A percentile compares a stretch with the other conserved stretches of the same genome.
Conservation (phyloP, 2,797 vertebrate species). For the Enoplosus armatus region DNA sequence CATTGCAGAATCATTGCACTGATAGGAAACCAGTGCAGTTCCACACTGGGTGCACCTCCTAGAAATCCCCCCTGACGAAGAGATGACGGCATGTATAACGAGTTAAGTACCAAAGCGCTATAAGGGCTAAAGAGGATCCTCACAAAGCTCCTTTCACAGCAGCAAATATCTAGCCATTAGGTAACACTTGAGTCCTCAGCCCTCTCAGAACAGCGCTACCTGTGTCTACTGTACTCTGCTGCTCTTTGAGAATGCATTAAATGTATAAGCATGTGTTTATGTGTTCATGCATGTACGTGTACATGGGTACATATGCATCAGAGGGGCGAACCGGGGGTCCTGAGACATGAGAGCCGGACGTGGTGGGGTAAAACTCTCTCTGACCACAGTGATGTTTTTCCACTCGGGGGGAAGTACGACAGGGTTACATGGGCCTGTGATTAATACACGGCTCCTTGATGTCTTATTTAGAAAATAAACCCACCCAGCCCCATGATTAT, state of each 20-base stretch:
- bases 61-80: conserved; percentile 38
- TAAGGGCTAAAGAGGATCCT: conserved; percentile 55
- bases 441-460: conserved; percentile 78
- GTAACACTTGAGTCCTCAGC: conserved; percentile 62
- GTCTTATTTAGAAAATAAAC: conserved; percentile 80
- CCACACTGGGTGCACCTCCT: background rate
- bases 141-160: conserved; percentile 78
- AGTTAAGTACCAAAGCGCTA: conserved; percentile 27
- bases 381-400: conserved; percentile 72
- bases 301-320: conserved; percentile 39
- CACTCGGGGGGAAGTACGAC: conserved; percentile 53
- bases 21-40: conserved; percentile 26
- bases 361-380: conserved; percentile 58
- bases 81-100: conserved; percentile 51
- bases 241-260: conserved; percentile 41
- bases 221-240: conserved; percentile 53
- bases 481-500: conserved; percentile 68
- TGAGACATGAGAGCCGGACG: conserved; percentile 62
- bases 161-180: conserved; percentile 61
- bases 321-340: conserved; percentile 21
- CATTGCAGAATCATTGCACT: background rate
- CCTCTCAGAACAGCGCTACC: conserved; percentile 68
- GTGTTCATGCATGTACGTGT: conserved; percentile 54
- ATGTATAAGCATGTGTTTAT: conserved; percentile 58
- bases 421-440: conserved; percentile 71